Percentiles rank a stretch among this genome's conserved stretches.
These are phyloP conservation scores for Eustalomyia histrio DNA, from an alignment of 2,888 invertebrate genomes.

Conservation along the genomic window DNA sequence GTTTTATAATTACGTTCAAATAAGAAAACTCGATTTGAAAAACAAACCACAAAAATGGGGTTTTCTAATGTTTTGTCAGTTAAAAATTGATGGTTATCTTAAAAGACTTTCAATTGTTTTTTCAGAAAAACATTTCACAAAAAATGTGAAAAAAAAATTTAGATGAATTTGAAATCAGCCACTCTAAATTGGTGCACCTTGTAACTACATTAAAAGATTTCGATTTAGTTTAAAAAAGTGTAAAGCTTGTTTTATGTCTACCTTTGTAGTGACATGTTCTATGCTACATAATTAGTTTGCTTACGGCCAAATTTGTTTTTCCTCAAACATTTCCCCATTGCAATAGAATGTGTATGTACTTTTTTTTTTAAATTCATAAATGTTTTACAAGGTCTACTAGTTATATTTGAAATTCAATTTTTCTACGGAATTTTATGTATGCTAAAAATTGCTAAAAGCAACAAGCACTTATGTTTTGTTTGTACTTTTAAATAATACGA, in stretches of 20 bases:
- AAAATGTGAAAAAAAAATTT: too few species aligned
- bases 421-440: background rate
- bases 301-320: slow-evolving; percentile 26
- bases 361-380: background rate
- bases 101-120: too few species aligned
- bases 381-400: background rate
- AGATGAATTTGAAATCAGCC: too few species aligned
- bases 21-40: too few species aligned
- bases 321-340: background rate
- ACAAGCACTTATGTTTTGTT: slow-evolving; percentile 37
- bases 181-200: too few species aligned
- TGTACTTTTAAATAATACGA: slow-evolving; percentile 51
- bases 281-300: slow-evolving; percentile 4
- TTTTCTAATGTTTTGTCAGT: too few species aligned
- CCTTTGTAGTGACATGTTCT: slow-evolving; percentile 42
- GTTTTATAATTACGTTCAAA: too few species aligned
- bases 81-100: too few species aligned
- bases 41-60: too few species aligned
- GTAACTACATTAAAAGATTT: too few species aligned
- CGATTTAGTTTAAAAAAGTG: background rate
- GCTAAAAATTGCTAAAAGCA: slow-evolving; percentile 40
- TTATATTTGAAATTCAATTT: background rate
- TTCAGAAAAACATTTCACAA: too few species aligned
- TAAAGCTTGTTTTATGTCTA: background rate
- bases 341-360: background rate